phyloP scores from a whole-genome alignment of 2,113 vertebrate species.

The Campylorhamphus procurvoides region DNA sequence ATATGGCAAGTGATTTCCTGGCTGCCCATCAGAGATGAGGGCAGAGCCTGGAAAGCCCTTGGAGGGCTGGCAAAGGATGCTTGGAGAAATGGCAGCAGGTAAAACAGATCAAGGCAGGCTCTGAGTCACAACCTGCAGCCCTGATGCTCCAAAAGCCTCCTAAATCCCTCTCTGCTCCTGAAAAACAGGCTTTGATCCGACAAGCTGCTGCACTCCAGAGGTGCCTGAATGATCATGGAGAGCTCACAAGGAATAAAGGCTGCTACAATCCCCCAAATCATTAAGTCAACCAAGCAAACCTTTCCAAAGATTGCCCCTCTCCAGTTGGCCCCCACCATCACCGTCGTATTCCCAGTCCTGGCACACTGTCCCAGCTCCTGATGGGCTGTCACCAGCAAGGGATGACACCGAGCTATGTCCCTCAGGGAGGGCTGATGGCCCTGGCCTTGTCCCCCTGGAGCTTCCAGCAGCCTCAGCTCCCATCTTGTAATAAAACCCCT shows the following conservation, averaged over 20 bases:
- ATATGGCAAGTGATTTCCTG: not conserved
- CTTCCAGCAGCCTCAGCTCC: not conserved
- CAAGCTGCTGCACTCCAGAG: not conserved
- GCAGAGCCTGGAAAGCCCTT: not conserved
- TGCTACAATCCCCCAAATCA: not conserved
- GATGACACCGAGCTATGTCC: accelerated
- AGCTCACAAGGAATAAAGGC: not conserved
- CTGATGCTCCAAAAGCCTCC: not conserved
- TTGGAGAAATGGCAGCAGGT: not conserved
- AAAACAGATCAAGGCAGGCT: not conserved
- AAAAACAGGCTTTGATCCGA: not conserved
- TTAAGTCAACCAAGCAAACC: not conserved
- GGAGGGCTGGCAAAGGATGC: not conserved
- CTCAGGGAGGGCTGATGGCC: not conserved
- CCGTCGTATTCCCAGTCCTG: accelerated
- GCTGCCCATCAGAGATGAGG: not conserved
- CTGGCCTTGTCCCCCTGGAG: not conserved
- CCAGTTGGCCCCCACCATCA: not conserved
- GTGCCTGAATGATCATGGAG: accelerated
- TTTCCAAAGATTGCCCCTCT: not conserved
- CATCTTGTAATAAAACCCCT: accelerated
- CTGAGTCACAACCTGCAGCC: not conserved
- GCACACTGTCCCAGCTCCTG: not conserved
- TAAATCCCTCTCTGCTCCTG: not conserved
- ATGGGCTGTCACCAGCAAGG: no score